Percentiles rank a stretch among this genome's conserved stretches.
Evolutionary conservation across 2,888 invertebrate species (phyloP).

Genomic region (Hipparchia semele): DNA sequence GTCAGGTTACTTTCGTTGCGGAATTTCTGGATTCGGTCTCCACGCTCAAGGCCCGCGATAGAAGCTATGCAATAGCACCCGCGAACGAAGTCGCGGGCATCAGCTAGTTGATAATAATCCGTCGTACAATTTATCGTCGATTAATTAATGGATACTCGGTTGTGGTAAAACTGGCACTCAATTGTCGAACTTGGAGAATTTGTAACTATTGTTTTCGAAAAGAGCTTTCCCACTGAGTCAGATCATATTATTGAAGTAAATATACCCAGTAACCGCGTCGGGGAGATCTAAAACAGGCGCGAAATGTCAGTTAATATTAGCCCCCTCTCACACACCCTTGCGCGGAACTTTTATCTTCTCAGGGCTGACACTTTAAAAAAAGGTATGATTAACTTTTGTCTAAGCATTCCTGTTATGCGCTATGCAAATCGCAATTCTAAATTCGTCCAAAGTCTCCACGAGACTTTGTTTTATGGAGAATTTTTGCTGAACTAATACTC

Average conservation of each 20-base stretch:
- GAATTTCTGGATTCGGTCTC: no score
- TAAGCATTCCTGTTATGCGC: background rate
- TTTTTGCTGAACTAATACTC: no score
- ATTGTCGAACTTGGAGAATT: background rate
- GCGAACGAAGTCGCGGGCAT: no score
- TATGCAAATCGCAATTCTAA: background rate
- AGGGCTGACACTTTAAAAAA: constrained; percentile 16
- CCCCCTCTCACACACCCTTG: constrained; percentile 31
- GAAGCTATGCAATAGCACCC: no score
- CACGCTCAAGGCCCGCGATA: no score
- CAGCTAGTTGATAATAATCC: no score
- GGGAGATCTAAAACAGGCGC: constrained; percentile 46
- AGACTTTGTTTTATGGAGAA: background rate
- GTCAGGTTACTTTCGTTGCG: no score
- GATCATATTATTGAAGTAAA: background rate
- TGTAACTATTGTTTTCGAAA: background rate
- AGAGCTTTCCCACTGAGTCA: background rate
- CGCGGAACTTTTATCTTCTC: background rate
- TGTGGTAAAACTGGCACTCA: no score
- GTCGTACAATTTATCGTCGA: no score
- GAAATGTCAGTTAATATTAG: constrained; percentile 54
- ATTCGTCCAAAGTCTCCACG: background rate
- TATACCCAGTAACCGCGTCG: constrained; percentile 3
- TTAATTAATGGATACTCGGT: no score
- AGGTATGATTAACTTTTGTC: background rate